A percentile compares a stretch with the other conserved stretches of the same genome.
Conservation (phyloP, 2,797 vertebrate species). For the Rachycentron canadum region DNA sequence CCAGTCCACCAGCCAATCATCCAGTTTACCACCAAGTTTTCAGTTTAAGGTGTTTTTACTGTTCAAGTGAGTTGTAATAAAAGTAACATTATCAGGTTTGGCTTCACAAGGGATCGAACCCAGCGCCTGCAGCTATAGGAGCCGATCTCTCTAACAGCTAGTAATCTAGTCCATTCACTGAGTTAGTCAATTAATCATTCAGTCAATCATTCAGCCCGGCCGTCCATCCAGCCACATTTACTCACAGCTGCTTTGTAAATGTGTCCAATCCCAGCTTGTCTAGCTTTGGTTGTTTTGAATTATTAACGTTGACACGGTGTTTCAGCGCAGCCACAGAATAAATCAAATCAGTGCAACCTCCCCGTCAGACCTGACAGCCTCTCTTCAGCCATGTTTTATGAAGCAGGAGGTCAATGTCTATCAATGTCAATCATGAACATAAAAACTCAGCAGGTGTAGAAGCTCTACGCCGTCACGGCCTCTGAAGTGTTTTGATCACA, state of each 20-base stretch:
- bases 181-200: slow-evolving; percentile 27
- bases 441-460: neutral
- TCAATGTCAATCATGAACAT: neutral
- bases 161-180: slow-evolving; percentile 26
- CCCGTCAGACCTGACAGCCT: neutral
- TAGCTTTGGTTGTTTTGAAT: neutral
- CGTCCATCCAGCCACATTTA: slow-evolving; percentile 20
- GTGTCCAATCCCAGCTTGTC: neutral
- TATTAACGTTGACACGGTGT: neutral
- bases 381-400: neutral
- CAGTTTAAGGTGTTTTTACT: slow-evolving; percentile 6
- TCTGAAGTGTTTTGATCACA: slow-evolving; percentile 18
- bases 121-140: neutral
- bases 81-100: slow-evolving; percentile 1
- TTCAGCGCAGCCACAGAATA: neutral
- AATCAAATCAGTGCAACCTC: neutral
- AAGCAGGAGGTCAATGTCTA: neutral
- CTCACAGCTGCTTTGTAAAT: slow-evolving; percentile 2
- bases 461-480: neutral
- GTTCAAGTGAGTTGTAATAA: neutral
- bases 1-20: neutral
- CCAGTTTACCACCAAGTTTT: neutral
- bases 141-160: slow-evolving; percentile 14
- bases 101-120: neutral
- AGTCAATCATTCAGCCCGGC: slow-evolving; percentile 37